phyloP scores from a whole-genome alignment of 2,113 vertebrate genomes.

The Acanthisitta chloris region DNA sequence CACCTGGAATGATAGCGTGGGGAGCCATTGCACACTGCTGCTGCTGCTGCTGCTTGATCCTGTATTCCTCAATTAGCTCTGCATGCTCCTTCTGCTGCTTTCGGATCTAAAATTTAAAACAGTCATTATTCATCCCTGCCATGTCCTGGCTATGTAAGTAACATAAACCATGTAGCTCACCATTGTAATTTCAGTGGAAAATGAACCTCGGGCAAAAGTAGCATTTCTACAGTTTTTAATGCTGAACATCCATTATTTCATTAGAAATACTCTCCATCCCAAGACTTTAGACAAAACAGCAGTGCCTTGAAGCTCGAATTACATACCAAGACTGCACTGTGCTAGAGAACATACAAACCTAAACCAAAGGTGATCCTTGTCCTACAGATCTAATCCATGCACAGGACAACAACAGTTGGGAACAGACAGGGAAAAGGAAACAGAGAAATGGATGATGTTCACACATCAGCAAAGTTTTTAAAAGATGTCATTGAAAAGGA shows the following conservation, averaged over 20 bases:
- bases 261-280: not conserved
- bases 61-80: slow-evolving; percentile 93
- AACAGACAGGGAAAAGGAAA: not conserved
- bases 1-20: slow-evolving; percentile 76
- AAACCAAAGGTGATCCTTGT: not conserved
- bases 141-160: not conserved
- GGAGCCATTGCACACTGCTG: slow-evolving; percentile 80
- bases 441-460: not conserved
- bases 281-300: not conserved
- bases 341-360: not conserved
- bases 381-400: not conserved
- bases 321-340: not conserved
- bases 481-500: not conserved
- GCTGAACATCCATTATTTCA: not conserved
- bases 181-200: not conserved
- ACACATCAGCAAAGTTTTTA: not conserved
- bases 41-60: slow-evolving; percentile 85
- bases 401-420: not conserved
- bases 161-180: not conserved
- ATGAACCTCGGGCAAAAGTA: not conserved
- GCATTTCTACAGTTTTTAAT: not conserved
- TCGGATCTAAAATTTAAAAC: slow-evolving; percentile 80
- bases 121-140: not conserved
- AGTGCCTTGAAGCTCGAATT: not conserved
- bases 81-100: slow-evolving; percentile 97